Conservation (phyloP, 2,888 invertebrate genomes). For the Dione juno region DNA sequence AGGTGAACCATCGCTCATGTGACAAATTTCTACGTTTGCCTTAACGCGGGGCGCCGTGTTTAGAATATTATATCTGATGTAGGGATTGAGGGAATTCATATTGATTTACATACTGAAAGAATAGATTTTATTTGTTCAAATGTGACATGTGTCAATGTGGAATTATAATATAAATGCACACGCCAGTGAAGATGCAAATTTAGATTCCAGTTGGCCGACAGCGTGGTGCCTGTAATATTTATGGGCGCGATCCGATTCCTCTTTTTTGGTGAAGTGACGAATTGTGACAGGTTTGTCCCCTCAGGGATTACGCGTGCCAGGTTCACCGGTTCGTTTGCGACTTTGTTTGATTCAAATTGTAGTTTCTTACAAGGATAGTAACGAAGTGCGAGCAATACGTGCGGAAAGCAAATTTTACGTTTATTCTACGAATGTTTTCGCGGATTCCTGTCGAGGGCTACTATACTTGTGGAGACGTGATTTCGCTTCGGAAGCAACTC, state of each 20-base stretch:
- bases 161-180: slow-evolving; percentile 41
- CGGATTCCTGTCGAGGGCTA: slow-evolving; percentile 64
- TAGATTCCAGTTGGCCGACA: slow-evolving; percentile 8
- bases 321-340: slow-evolving; percentile 78
- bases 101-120: slow-evolving; percentile 76
- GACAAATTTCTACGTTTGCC: slow-evolving; percentile 84
- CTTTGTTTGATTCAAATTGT: slow-evolving; percentile 76
- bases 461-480: slow-evolving; percentile 68
- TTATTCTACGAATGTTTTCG: slow-evolving; percentile 68
- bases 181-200: slow-evolving; percentile 29
- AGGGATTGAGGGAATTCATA: slow-evolving; percentile 66
- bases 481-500: slow-evolving; percentile 71
- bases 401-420: slow-evolving; percentile 69
- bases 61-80: slow-evolving; percentile 78
- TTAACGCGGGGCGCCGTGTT: slow-evolving; percentile 80
- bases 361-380: slow-evolving; percentile 73
- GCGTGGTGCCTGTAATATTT: slow-evolving; percentile 22
- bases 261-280: slow-evolving; percentile 50
- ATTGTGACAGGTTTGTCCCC: slow-evolving; percentile 65
- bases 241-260: slow-evolving; percentile 29
- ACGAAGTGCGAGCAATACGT: slow-evolving; percentile 79
- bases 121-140: slow-evolving; percentile 51
- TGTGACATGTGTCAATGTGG: slow-evolving; percentile 41
- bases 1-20: slow-evolving; percentile 84
- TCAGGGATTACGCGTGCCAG: slow-evolving; percentile 53